A percentile compares a stretch with the other conserved stretches of the same genome.
Evolutionary conservation across 2,797 vertebrate species (phyloP).

Genomic region (Hoplostethus mediterraneus): DNA sequence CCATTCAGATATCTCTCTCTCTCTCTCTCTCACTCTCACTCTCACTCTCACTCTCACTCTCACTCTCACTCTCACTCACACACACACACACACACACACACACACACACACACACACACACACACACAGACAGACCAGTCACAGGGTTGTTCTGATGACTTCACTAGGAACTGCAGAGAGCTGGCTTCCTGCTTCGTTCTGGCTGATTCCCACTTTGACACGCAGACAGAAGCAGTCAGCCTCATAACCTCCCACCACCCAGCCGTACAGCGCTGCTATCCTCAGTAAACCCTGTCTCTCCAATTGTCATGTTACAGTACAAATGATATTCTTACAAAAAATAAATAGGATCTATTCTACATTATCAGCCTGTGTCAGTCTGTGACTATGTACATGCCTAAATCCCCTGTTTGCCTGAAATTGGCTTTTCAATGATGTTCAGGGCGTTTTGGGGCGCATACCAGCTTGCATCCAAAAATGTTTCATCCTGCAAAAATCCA

Average conservation of each 20-base stretch:
- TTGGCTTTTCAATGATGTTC: too few species aligned
- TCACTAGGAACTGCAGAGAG: conserved; percentile 66
- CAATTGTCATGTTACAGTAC: neutral
- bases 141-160: conserved; percentile 67
- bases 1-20: conserved; percentile 10
- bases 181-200: conserved; percentile 69
- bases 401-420: neutral
- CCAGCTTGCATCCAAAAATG: too few species aligned
- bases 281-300: conserved; percentile 7
- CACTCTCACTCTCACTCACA: conserved; percentile 5
- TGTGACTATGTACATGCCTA: too few species aligned
- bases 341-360: too few species aligned
- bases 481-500: neutral
- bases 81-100: conserved; percentile 25
- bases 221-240: conserved; percentile 65
- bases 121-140: conserved; percentile 19
- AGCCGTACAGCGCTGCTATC: conserved; percentile 30
- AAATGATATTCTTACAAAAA: too few species aligned
- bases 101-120: conserved; percentile 21
- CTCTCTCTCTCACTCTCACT: conserved; percentile 13
- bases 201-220: conserved; percentile 70
- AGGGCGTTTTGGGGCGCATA: too few species aligned
- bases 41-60: neutral
- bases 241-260: conserved; percentile 22
- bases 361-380: too few species aligned